phyloP scores from a whole-genome alignment of 1,140 invertebrate genomes.

The Hyles vespertilio region DNA sequence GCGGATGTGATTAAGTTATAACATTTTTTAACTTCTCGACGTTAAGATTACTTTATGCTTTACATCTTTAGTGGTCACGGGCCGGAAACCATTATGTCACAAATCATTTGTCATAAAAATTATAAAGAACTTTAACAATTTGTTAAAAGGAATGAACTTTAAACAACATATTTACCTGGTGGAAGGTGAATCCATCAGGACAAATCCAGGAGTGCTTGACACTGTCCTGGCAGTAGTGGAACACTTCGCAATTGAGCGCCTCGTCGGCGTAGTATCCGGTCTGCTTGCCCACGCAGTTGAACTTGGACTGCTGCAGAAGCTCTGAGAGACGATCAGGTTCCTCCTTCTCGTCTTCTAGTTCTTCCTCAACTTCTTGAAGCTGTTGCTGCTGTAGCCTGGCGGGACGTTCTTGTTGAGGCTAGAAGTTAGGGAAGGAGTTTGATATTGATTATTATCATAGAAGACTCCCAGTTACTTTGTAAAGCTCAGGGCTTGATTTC shows the following conservation, averaged over 20 bases:
- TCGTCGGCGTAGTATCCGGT: conserved; percentile 95
- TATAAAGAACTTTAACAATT: background rate
- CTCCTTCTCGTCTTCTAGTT: conserved; percentile 83
- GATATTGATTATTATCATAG: background rate
- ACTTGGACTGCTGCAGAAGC: conserved; percentile 89
- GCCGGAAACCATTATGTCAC: too few species aligned
- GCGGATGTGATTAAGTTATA: too few species aligned
- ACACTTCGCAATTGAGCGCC: conserved; percentile 91
- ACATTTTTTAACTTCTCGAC: too few species aligned
- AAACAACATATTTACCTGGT: conserved; percentile 79
- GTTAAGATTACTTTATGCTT: too few species aligned
- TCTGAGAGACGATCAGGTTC: conserved; percentile 89
- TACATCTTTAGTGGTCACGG: too few species aligned
- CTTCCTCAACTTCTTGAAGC: conserved; percentile 64
- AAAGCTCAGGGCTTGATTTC: too few species aligned
- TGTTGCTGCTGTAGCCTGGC: conserved; percentile 48
- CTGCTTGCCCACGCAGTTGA: conserved; percentile 86
- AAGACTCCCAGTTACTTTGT: too few species aligned
- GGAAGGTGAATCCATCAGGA: conserved; percentile 93
- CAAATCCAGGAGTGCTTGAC: conserved; percentile 95
- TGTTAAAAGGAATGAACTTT: too few species aligned
- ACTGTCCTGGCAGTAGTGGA: conserved; percentile 95
- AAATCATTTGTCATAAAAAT: too few species aligned
- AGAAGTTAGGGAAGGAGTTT: conserved; percentile 4
- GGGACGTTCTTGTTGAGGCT: conserved; percentile 53